Evolutionary conservation across 2,113 vertebrate genomes (phyloP).

Genomic region (Etheostoma cragini): DNA sequence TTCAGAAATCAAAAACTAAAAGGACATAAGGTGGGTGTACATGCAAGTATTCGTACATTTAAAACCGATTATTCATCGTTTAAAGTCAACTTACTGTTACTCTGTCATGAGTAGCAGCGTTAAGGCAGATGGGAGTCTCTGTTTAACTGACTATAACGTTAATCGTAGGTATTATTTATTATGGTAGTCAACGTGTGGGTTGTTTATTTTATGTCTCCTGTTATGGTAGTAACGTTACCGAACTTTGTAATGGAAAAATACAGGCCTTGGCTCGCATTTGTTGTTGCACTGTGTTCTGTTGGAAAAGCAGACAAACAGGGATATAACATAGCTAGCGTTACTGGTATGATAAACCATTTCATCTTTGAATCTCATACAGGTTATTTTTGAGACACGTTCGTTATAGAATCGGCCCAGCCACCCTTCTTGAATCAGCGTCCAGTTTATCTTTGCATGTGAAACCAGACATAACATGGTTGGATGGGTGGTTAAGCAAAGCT

Average conservation of each 20-base stretch:
- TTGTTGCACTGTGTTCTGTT: constrained; percentile 23
- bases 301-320: constrained; percentile 4
- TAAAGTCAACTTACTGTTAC: constrained; percentile 32
- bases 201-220: constrained; percentile 4
- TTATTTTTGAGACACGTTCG: constrained; percentile 11
- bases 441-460: constrained; percentile 13
- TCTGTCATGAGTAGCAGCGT: background rate
- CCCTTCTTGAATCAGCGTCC: background rate
- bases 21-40: constrained; percentile 73
- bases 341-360: constrained; percentile 15
- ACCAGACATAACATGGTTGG: constrained; percentile 22
- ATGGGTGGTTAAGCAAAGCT: constrained; percentile 52
- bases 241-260: constrained; percentile 73
- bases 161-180: background rate
- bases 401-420: background rate
- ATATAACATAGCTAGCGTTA: background rate
- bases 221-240: constrained; percentile 9
- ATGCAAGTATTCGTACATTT: constrained; percentile 16
- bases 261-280: constrained; percentile 55
- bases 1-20: constrained; percentile 38
- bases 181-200: background rate
- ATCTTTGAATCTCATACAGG: background rate
- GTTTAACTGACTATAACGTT: background rate
- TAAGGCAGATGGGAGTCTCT: background rate
- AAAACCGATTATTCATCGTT: constrained; percentile 10